Evolutionary conservation across 2,888 invertebrate genomes (phyloP).

Genomic region (Clistopyga incitator): DNA sequence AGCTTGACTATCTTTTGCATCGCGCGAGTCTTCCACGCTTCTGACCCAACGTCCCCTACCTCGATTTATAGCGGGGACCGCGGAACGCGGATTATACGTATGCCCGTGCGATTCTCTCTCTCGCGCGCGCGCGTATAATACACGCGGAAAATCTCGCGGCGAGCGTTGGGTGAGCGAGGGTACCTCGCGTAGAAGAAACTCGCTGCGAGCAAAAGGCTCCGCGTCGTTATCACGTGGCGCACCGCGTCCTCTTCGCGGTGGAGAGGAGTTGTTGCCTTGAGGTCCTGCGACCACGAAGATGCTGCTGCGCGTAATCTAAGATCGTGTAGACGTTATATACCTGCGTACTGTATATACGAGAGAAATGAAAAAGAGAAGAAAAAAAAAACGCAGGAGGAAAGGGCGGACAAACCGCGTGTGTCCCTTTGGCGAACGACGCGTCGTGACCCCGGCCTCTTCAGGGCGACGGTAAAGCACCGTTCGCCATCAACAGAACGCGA

Average conservation of each 20-base stretch:
- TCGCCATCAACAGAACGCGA: constrained; percentile 40
- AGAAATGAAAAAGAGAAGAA: too few relatives aligned
- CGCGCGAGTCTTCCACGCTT: constrained; percentile 68
- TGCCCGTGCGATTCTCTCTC: constrained; percentile 39
- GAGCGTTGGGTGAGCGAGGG: constrained; percentile 54
- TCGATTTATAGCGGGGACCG: constrained; percentile 70
- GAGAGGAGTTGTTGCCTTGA: constrained; percentile 59
- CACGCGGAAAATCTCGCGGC: constrained; percentile 66
- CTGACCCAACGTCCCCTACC: constrained; percentile 71
- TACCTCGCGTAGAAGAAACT: constrained; percentile 51
- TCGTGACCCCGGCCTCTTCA: constrained; percentile 64
- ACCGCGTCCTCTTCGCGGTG: constrained; percentile 54
- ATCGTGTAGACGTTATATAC: constrained; percentile 62
- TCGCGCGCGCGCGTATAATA: constrained; percentile 60
- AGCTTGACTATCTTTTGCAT: constrained; percentile 59
- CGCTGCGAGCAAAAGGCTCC: constrained; percentile 41
- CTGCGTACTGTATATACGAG: constrained; percentile 31
- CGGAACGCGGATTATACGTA: constrained; percentile 58
- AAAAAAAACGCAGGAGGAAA: constrained; percentile 14
- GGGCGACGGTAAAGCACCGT: constrained; percentile 65
- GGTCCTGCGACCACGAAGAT: constrained; percentile 55
- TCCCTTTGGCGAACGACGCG: constrained; percentile 61
- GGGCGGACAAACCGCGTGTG: constrained; percentile 68
- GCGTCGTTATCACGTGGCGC: constrained; percentile 64
- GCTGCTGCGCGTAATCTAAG: constrained; percentile 67